These are phyloP conservation scores for Jordanella pulchra DNA, from an alignment of 2,797 vertebrate species.

Conservation along the genomic window DNA sequence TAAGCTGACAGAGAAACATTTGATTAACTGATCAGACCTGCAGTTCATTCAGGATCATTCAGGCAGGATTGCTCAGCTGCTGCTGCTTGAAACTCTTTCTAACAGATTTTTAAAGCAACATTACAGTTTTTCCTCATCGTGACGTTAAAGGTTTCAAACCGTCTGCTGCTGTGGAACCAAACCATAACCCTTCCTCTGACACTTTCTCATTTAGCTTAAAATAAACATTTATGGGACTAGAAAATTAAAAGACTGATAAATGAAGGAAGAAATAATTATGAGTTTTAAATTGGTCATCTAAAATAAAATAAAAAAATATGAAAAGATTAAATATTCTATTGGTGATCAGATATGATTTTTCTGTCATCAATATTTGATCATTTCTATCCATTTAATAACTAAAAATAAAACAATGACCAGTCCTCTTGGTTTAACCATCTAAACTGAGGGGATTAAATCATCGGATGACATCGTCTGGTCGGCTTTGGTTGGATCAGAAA, in stretches of 20 bases:
- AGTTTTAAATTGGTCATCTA: too few species aligned
- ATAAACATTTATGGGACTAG: neutral
- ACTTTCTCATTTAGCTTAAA: neutral
- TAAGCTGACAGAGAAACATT: too few species aligned
- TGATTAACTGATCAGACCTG: too few species aligned
- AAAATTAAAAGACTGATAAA: too few species aligned
- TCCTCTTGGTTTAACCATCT: neutral
- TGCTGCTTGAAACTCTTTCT: too few species aligned
- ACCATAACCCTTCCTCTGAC: too few species aligned
- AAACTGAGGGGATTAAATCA: neutral
- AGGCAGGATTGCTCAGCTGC: too few species aligned
- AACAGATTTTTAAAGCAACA: too few species aligned
- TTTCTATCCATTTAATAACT: neutral
- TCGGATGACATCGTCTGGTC: neutral
- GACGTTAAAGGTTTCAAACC: neutral
- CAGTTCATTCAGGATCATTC: too few species aligned
- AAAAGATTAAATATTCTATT: neutral
- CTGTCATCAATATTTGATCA: too few species aligned
- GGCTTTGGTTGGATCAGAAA: neutral
- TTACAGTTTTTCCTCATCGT: neutral
- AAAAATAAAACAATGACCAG: neutral
- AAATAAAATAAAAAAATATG: neutral
- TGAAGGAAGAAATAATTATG: neutral
- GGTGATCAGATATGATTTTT: too few species aligned
- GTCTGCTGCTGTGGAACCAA: neutral